Base-by-base conservation (phyloP, 2,797 vertebrate species). In the Aldrovandia affinis region DNA sequence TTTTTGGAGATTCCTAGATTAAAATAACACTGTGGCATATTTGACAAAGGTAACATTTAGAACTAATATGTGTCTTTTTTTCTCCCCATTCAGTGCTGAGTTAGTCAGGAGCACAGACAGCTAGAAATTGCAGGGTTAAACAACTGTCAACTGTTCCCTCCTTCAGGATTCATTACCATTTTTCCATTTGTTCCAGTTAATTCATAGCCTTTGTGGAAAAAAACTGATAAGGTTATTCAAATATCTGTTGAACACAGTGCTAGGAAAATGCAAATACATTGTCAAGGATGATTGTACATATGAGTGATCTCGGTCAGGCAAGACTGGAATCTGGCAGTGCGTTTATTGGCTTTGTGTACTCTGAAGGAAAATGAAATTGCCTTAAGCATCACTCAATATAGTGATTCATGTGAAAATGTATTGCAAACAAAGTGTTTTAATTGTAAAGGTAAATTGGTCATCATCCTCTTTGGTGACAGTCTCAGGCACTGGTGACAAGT, bases 201-300 rank as follows among this genome's bases (percentile, higher is more conserved):
- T 83, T 81, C 73, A 81, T 81, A 30, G 86, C 52, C 86, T 90
- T 89, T 90, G 90, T 90, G 88, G 50, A 52, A 81, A 81, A n/a
- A 61, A 47, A 61, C 70, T 83, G 89, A 90, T 89, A 87, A 87
- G 90, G 80, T 50, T 82, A 70, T 89, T 87, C 80, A 90, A 85
- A 88, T 70, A 57, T 86, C 81, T 83, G 82, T 79, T 82, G 44
- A 82, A 59, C 61, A 78, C 55, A 44, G 83, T 65, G 55, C 75
- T 63, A 59, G 75, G 54, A 61, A 80, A 85, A 85, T 75, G 65
- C 81, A 81, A 85, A 80, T 80, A 79, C 65, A 65, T 54, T 80
- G 81, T 84, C 63, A 85, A 82, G 77, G 75, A 81, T 84, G 83
- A 81, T 81, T 81, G 83, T 84, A 73, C 78, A 81, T 80, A 42